These are phyloP conservation scores for Polypedilum vanderplanki DNA, from an alignment of 1,140 invertebrate species.

Conservation along the genomic window DNA sequence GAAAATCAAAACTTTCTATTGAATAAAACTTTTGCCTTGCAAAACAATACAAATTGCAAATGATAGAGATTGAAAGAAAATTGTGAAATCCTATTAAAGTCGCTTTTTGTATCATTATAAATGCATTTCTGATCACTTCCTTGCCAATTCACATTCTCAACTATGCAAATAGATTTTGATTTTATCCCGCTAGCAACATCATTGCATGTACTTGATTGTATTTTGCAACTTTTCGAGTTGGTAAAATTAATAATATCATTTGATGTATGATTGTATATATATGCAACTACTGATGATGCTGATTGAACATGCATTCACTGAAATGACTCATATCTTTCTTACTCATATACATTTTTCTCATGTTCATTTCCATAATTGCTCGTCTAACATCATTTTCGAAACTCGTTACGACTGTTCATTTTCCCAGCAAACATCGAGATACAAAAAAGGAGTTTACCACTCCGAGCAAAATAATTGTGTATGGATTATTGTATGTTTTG, in stretches of 20 bases:
- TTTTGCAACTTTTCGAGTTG: neutral
- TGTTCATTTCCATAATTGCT: conserved; percentile 18
- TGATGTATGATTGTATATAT: neutral
- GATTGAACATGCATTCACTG: neutral
- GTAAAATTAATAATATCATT: conserved; percentile 1
- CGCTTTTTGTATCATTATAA: too few species aligned
- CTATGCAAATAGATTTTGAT: too few species aligned
- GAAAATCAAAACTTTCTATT: too few species aligned
- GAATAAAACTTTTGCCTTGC: too few species aligned
- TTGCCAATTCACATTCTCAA: too few species aligned
- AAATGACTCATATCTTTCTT: conserved; percentile 19
- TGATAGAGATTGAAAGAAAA: too few species aligned
- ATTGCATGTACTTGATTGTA: conserved; percentile 4
- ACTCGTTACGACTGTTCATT: conserved; percentile 11
- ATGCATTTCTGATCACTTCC: too few species aligned
- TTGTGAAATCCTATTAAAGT: too few species aligned
- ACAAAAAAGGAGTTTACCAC: neutral
- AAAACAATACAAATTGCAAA: too few species aligned
- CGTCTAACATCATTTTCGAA: conserved; percentile 9
- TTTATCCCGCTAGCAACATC: neutral
- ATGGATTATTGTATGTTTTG: too few species aligned
- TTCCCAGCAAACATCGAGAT: neutral
- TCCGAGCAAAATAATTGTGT: too few species aligned
- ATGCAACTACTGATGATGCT: neutral
- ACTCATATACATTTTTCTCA: neutral